Evolutionary conservation across 2,888 invertebrate species (phyloP), one percentile per base, ranked within the genome.

Genomic region (Temnothorax rugatulus): DNA sequence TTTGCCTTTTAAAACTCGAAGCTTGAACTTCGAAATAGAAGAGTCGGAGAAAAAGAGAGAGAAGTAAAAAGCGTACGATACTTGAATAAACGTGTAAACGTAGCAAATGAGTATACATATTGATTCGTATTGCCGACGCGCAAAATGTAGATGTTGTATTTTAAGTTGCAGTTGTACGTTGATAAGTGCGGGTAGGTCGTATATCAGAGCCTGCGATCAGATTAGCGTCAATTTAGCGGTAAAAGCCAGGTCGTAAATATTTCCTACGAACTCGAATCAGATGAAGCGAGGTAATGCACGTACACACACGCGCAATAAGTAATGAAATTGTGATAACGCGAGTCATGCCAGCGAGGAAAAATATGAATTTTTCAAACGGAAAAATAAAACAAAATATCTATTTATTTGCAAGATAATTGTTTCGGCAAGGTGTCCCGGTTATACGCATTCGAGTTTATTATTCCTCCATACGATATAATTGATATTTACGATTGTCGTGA

Each of bases 141-240:
- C 38, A 59, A 79, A 79, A 79, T 79, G 47, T 50, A 79, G 73
- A 71, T 71, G 79, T 79, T 71, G 59, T 38, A 73, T 79, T 79
- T 71, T 61, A 79, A 71, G 50, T 68, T 77, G 57, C 57, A 52
- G 18, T 54, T 66, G 64, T 54, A 76, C 15, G 68, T 59, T 71
- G 73, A 79, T 79, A 71, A 71, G 59, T 61, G 59, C 21, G 25
- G 38, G 71, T 79, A 59, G 59, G 47, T 79, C 59, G 13, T 71
- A 79, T 73, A 73, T 81, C 79, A 64, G 79, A 38, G 47, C 5
- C 9, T 21, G 79, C 38, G 59, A 81, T 81, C 79, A 81, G 79
- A 81, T 81, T 81, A 81, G 73, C 73, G 73, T 81, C 59, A 81
- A 81, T 81, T 81, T 81, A 81, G 79, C 73, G 59, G 59, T 81